Evolutionary conservation across 37 sponge, comb jelly and placozoan species (phyloP), one percentile per base, ranked within the genome.

Genomic region (Eunapius fragilis): DNA sequence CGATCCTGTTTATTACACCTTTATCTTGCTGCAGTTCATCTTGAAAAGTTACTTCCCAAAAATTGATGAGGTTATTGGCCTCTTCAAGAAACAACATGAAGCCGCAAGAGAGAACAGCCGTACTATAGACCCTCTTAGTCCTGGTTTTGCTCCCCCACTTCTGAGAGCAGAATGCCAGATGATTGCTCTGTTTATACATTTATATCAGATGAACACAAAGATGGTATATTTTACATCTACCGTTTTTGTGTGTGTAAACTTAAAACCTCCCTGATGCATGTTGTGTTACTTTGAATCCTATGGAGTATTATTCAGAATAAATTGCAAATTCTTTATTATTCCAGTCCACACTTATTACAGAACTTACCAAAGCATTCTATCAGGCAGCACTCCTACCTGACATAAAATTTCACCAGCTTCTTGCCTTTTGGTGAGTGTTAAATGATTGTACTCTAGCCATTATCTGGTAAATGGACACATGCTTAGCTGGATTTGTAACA

Each of bases 91-190:
- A 32, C 77, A 37, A 26, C 82, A n/a, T n/a, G 58, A 48, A 45
- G 36, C 10, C 3, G 28, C 50, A 5, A 35, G 69, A 23, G 28
- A 49, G 0, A 67, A 37, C 69, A 33, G 67, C 0, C 32, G 11
- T 3, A 25, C 36, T 3, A 0, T 82, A 0, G 31, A 70, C 28
- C 91, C 91, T 37, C 48, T 47, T 24, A 31, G 69, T 28, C 69
- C 80, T 31, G 7, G 50, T 73, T 91, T 81, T 79, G 49, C 78
- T 23, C 87, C 91, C 5, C 80, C 91, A 30, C 87, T 91, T 69
- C 87, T 86, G n/a, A 77, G 77, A 14, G 83, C 81, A 58, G 91
- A 91, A 87, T 85, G 86, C 26, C 82, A 86, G 83, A 30, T 91
- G 13, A 33, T 91, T 3, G 87, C 91, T 49, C 87, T 91, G 24